A percentile compares a stretch with the other conserved stretches of the same genome.
These are phyloP conservation scores for Artemisiospiza belli DNA, from an alignment of 2,113 vertebrate species.

Conservation along the genomic window DNA sequence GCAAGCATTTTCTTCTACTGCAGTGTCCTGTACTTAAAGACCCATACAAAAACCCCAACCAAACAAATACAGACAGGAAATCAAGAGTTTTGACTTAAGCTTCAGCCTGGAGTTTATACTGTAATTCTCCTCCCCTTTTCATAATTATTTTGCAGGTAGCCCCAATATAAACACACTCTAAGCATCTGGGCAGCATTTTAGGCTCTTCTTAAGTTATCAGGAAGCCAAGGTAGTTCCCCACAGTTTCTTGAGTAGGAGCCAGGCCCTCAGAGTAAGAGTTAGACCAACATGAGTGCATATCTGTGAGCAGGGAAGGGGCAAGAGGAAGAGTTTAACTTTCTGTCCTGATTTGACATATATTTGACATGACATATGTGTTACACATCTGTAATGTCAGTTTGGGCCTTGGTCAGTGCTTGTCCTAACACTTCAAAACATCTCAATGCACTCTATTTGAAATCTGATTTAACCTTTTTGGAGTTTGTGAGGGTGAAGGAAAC, in stretches of 20 bases:
- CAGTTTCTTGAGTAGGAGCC: neutral
- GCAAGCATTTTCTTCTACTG: neutral
- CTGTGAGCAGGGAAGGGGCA: neutral
- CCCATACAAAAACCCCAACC: rapidly evolving
- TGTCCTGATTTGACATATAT: neutral
- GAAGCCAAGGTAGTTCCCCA: neutral
- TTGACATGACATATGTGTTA: neutral
- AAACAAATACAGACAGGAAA: neutral
- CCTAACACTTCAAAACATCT: neutral
- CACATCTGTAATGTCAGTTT: neutral
- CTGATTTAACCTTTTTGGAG: neutral
- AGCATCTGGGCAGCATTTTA: neutral
- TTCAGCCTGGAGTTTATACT: neutral
- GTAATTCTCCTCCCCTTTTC: neutral
- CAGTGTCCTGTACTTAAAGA: neutral
- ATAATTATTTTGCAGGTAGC: neutral
- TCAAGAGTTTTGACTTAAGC: neutral
- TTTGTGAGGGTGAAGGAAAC: neutral
- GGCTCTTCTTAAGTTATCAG: neutral
- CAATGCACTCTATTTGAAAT: neutral
- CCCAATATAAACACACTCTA: neutral
- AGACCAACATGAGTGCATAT: neutral
- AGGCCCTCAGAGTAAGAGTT: neutral
- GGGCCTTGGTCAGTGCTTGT: neutral
- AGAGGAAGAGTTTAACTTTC: neutral